phyloP scores from a whole-genome alignment of 2,113 vertebrate genomes.

The Myrmecobius fasciatus region DNA sequence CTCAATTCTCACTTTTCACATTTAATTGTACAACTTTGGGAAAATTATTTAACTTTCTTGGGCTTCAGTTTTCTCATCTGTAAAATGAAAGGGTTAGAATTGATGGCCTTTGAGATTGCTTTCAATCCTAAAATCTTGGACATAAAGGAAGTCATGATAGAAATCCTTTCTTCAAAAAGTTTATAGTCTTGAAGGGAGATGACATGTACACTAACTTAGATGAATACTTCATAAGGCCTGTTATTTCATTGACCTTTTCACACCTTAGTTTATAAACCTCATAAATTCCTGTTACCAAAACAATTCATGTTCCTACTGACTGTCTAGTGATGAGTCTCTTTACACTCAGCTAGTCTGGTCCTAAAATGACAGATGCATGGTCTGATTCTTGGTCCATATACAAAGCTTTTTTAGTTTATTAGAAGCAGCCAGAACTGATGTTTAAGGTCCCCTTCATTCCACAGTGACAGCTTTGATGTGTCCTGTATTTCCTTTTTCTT shows the following conservation, averaged over 20 bases:
- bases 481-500: not conserved
- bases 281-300: not conserved
- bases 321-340: not conserved
- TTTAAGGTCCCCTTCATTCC: not conserved
- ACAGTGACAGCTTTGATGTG: not conserved
- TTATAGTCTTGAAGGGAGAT: not conserved
- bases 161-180: not conserved
- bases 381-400: not conserved
- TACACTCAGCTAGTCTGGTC: not conserved
- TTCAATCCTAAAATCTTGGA: not conserved
- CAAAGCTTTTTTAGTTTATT: not conserved
- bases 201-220: not conserved
- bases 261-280: not conserved
- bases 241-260: not conserved
- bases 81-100: not conserved
- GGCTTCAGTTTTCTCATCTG: not conserved
- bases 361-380: not conserved
- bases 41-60: not conserved
- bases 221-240: not conserved
- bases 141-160: not conserved
- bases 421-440: not conserved
- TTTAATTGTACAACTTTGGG: not conserved
- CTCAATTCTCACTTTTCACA: not conserved
- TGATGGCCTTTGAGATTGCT: not conserved
- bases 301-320: not conserved